Base-by-base conservation (phyloP, 2,113 vertebrate genomes). In the Tyrannus savana region DNA sequence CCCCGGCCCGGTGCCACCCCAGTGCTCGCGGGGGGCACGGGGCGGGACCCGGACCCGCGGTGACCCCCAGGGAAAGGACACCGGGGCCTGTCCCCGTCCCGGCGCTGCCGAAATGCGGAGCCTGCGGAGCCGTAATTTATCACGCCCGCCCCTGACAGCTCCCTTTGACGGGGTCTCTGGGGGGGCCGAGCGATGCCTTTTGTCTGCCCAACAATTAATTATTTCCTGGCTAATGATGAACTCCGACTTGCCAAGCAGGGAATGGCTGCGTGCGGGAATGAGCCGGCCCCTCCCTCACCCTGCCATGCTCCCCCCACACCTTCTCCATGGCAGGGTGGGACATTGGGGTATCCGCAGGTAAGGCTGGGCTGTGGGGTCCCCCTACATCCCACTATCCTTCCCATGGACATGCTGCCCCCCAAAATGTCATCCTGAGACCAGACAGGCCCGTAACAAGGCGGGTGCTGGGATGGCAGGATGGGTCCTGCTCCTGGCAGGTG, bases 191-290 rank as follows among this genome's bases (percentile, higher is more conserved):
- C 16, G 25, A 92, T 87, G 97, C 91, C 96, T 96, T 97, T 97
- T 97, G 97, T 97, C 96, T 90, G 89, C 77, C 95, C 96, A 95
- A 96, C 95, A 97, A 98, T 98, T 98, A 98, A 98, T 98, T 97
- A 97, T 96, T 95, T 98, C 71, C 92, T 76, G 76, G 96, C 97
- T 98, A 97, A 97, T 96, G 96, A 98, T 95, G 96, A 93, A 91
- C 95, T 93, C 74, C 2, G 58, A 66, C 89, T 96, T 44, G 78
- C 93, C 87, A 66, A 89, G 84, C 84, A 68, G 84, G 87, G 73
- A 83, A 78, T 0, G 25, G 75, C 75, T 33, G 53, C 6, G 14
- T 23, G 87, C 33, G 7, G 77, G 60, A 92, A 89, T 5, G 50
- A 79, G 47, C 66, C 1, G 0, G 4, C 25, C 60, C 46, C 75